Conservation (phyloP, 37 sponge, comb jelly and placozoan species). For the Chondrosia reniformis region DNA sequence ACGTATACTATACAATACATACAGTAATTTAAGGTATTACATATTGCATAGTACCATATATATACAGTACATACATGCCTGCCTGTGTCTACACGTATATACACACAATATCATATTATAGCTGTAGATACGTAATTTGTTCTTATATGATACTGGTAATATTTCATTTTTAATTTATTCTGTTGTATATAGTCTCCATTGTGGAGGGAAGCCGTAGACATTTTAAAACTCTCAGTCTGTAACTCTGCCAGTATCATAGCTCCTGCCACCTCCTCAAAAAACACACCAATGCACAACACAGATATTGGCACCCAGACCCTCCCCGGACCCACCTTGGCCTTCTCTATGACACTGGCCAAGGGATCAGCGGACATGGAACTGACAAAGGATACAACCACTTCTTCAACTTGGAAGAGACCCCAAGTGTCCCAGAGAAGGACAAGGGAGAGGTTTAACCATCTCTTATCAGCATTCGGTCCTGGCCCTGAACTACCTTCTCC, state of each 20-base stretch:
- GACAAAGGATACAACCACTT: neutral
- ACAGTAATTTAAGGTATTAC: too few relatives aligned
- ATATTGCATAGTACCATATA: too few relatives aligned
- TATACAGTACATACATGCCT: too few relatives aligned
- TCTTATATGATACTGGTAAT: neutral
- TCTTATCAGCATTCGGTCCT: constrained; percentile 66
- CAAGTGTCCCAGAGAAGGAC: constrained; percentile 43
- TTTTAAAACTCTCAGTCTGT: constrained; percentile 48
- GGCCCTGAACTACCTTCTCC: constrained; percentile 21
- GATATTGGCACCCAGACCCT: constrained; percentile 72
- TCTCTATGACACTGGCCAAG: constrained; percentile 51
- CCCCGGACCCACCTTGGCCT: constrained; percentile 81
- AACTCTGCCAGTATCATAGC: constrained; percentile 66
- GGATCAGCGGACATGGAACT: constrained; percentile 54
- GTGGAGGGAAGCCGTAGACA: constrained; percentile 59
- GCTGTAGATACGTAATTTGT: neutral
- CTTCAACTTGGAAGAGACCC: constrained; percentile 58
- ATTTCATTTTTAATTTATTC: too few relatives aligned
- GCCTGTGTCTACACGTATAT: too few relatives aligned
- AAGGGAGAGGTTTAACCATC: constrained; percentile 52
- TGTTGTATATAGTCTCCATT: constrained; percentile 35
- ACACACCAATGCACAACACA: constrained; percentile 52
- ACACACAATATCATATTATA: too few relatives aligned
- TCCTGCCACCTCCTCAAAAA: constrained; percentile 43
- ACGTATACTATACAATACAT: too few relatives aligned